These are phyloP conservation scores for Macrophya annulata DNA, from an alignment of 2,888 invertebrate genomes.

Conservation along the genomic window DNA sequence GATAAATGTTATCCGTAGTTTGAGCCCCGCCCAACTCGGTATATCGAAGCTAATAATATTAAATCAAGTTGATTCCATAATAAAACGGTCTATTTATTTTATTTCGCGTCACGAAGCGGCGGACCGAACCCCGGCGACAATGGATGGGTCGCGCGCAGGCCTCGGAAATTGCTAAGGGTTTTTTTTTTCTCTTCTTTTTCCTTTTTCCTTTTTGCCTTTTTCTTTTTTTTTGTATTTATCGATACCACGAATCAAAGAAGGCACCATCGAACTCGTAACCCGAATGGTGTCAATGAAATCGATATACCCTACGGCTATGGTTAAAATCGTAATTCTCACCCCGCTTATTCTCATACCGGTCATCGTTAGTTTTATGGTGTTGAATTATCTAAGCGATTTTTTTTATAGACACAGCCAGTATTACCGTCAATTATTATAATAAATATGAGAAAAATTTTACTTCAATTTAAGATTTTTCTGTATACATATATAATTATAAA, in stretches of 20 bases:
- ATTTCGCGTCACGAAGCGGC: slow-evolving; percentile 51
- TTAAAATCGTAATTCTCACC: background rate
- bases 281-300: slow-evolving; percentile 39
- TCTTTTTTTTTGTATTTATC: slow-evolving; percentile 40
- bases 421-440: background rate
- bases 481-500: too few species aligned
- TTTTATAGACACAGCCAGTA: background rate
- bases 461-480: too few species aligned
- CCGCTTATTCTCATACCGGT: background rate
- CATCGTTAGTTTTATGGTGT: slow-evolving; percentile 24
- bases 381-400: background rate
- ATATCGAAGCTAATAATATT: slow-evolving; percentile 52
- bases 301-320: background rate
- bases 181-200: slow-evolving; percentile 11
- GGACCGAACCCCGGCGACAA: slow-evolving; percentile 50
- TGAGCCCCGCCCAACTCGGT: background rate
- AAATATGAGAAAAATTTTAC: background rate
- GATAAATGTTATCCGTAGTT: slow-evolving; percentile 30
- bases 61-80: slow-evolving; percentile 59
- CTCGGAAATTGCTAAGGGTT: slow-evolving; percentile 57
- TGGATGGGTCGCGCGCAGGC: slow-evolving; percentile 41
- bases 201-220: background rate
- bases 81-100: slow-evolving; percentile 60
- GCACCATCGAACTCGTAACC: slow-evolving; percentile 42
- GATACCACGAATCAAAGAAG: slow-evolving; percentile 55